Base-by-base conservation (phyloP, 1,140 invertebrate species). In the Micrasema longulum region DNA sequence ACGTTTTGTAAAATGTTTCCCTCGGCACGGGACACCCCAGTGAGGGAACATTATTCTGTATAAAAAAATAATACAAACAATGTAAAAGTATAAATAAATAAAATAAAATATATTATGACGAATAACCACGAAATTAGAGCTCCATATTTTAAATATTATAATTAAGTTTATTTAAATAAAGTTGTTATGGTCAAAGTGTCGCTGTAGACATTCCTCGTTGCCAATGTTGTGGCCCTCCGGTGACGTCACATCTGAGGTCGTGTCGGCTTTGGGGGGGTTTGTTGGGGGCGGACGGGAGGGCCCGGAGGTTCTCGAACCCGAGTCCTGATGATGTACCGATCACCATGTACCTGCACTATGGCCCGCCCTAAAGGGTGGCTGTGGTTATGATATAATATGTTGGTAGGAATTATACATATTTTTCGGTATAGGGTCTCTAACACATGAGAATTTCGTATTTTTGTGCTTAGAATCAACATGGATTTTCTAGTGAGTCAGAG, bases 251-350 rank as follows among this genome's bases (percentile, higher is more conserved):
- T 45, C 43, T 45, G 43, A 45, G 18, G 50, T 53, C 50, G 11
- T n/a, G 50, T n/a, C 18, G n/a, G 43, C 43, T n/a, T n/a, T 0
- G 43, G 43, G 43, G 12, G 41, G 38, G 41, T 43, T 12, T n/a
- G 43, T 16, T n/a, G n/a, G 1, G 1, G 2, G 50, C 18, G 12
- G 22, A 23, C 22, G 50, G 50, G 50, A 23, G 50, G 22, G 50
- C 18, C 50, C 22, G 50, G 50, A 53, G 50, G 50, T 53, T 22
- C 50, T 23, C 22, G 50, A 53, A 53, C 50, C 50, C 50, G 50
- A 22, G 41, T 16, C 41, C 5, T 5, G 41, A n/a, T n/a, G n/a
- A n/a, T n/a, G n/a, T n/a, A n/a, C n/a, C n/a, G n/a, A n/a, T n/a
- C n/a, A n/a, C n/a, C n/a, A n/a, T n/a, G 20, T 52, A 16, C 22